Conservation (phyloP, 2,113 vertebrate genomes). For the Butorides virescens region DNA sequence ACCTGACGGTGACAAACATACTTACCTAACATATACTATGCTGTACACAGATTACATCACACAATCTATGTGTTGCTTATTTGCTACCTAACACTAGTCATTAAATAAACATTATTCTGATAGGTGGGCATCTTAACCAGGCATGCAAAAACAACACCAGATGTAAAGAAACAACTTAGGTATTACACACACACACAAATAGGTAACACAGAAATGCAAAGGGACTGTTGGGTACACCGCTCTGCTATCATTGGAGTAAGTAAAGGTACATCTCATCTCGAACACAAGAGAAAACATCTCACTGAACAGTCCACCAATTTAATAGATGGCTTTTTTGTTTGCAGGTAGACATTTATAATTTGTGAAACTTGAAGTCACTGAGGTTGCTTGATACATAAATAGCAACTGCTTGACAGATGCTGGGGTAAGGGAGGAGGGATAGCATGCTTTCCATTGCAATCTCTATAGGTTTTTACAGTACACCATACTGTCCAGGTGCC, state of each 20-base stretch:
- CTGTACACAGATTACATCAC: not conserved
- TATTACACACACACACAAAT: not conserved
- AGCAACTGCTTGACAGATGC: not conserved
- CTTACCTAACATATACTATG: not conserved
- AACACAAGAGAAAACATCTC: not conserved
- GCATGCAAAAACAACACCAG: slow-evolving; percentile 12
- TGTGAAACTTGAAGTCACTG: not conserved
- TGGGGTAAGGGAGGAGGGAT: not conserved
- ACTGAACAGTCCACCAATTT: not conserved
- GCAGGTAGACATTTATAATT: not conserved
- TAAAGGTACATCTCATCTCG: not conserved
- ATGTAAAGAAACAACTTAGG: not conserved
- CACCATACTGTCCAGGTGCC: not conserved
- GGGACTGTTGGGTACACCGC: not conserved
- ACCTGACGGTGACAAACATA: not conserved
- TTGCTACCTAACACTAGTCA: slow-evolving; percentile 47
- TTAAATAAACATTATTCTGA: slow-evolving; percentile 60
- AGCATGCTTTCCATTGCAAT: not conserved
- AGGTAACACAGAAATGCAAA: not conserved
- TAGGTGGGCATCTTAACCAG: not conserved
- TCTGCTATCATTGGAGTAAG: not conserved
- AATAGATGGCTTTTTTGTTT: not conserved
- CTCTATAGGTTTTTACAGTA: not conserved
- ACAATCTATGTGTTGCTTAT: slow-evolving; percentile 27
- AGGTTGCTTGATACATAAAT: not conserved